Percentiles rank a stretch among this genome's conserved stretches.
phyloP scores from a whole-genome alignment of 1,140 invertebrate species.

The Campoletis sonorensis region DNA sequence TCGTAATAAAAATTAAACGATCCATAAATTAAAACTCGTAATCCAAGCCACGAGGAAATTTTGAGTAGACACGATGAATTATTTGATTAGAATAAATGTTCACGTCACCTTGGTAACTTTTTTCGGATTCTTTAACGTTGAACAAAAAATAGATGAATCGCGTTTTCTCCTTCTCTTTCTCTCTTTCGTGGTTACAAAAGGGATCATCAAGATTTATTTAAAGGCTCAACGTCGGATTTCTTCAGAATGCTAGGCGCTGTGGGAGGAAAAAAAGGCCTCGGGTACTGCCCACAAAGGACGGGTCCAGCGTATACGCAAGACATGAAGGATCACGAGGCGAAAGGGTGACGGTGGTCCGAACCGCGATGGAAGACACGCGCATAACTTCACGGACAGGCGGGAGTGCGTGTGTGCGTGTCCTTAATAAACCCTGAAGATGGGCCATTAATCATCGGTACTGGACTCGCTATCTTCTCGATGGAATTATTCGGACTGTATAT shows the following conservation, averaged over 20 bases:
- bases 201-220: constrained; percentile 50
- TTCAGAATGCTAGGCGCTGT: constrained; percentile 7
- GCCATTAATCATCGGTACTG: constrained; percentile 66
- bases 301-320: neutral
- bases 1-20: no score
- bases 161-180: neutral
- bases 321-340: constrained; percentile 41
- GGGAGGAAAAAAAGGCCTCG: constrained; percentile 1
- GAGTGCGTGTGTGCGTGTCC: constrained; percentile 61
- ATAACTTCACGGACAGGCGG: constrained; percentile 40
- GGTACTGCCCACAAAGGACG: neutral
- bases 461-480: constrained; percentile 54
- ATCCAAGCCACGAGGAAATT: neutral
- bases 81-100: neutral
- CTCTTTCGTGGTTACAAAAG: constrained; percentile 13
- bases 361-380: constrained; percentile 51
- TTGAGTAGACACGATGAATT: neutral
- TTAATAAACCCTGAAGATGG: constrained; percentile 69
- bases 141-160: constrained; percentile 30
- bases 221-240: constrained; percentile 41
- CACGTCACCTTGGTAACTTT: neutral
- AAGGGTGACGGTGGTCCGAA: constrained; percentile 27
- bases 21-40: no score
- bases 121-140: neutral
- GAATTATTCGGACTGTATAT: constrained; percentile 39